Evolutionary conservation across 2,888 invertebrate genomes (phyloP), one percentile per base, ranked within the genome.

Genomic region (Eupithecia tripunctaria): DNA sequence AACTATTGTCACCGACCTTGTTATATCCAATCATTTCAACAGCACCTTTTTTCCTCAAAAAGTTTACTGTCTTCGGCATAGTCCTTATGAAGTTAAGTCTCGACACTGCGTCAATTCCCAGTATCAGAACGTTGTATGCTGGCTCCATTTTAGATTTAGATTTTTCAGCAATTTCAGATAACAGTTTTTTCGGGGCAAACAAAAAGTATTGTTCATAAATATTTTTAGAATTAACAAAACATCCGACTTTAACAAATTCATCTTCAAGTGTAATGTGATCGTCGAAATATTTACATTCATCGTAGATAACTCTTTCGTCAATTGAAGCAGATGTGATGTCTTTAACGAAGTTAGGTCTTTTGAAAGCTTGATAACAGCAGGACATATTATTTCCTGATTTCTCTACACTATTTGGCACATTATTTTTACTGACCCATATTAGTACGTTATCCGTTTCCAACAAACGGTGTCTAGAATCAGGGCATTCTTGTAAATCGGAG

Each of bases 1-100:
- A 98, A 0, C 99, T 98, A 88, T 99, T 99, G 89, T 99, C 99
- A 3, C 96, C 99, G 8, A 99, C 97, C 95, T 99, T 99, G 85
- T 97, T 98, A 89, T 98, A 98, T 6, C 99, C 99, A 79, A 97
- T 89, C 86, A 99, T 95, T 85, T 98, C 98, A 67, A 97, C 95
- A 56, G 96, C 96, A 15, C 95, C 95, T 73, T 97, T 91, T 21
- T 95, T 88, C 71, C 95, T 92, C 68, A 98, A 91, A 79, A 95
- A 95, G 2, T 93, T 86, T n/a, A 95, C 89, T 0, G 97, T 97
- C 82, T 95, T 95, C 0, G 97, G 97, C 97, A 98, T 97, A 81
- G 97, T 97, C 60, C 98, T 95, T 77, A 97, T 96, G 80, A 98
- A 96, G 89, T 98, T 98, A 76, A 98, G 91, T 80, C 98, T 95